A percentile compares a stretch with the other conserved stretches of the same genome.
Conservation (phyloP, 2,888 invertebrate species). For the Scaptomyza parva region DNA sequence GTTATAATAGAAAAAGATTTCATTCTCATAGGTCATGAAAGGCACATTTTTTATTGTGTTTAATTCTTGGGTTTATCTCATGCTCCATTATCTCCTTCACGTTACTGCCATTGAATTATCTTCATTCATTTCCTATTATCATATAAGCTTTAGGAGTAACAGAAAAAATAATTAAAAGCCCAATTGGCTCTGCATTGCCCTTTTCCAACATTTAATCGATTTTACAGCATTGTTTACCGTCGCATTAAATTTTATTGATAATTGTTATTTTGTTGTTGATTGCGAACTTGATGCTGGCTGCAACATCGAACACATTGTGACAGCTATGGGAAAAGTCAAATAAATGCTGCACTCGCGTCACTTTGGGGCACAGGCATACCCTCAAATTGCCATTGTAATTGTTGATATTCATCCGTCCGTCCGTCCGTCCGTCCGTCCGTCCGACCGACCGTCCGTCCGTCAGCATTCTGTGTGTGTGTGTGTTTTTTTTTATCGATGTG, state of each 20-base stretch:
- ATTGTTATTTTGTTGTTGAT: conserved; percentile 7
- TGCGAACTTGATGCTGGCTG: conserved; percentile 4
- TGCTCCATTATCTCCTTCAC: not conserved
- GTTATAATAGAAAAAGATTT: not conserved
- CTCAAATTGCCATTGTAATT: conserved; percentile 43
- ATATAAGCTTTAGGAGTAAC: not conserved
- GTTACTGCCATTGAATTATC: not conserved
- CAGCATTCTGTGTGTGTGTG: conserved; percentile 27
- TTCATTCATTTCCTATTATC: not conserved
- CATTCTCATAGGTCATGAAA: not conserved
- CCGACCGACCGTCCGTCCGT: conserved; percentile 14
- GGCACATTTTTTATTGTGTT: not conserved
- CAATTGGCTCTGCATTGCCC: not conserved
- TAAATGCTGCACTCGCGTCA: conserved; percentile 11
- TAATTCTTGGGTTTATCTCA: not conserved
- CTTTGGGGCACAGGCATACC: conserved; percentile 23
- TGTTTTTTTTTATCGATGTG: conserved; percentile 20
- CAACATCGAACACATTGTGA: conserved; percentile 15
- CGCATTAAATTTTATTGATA: conserved; percentile 9
- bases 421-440: conserved; percentile 6
- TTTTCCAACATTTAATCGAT: not conserved
- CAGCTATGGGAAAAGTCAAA: not conserved
- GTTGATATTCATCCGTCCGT: conserved; percentile 12
- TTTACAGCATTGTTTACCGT: not conserved
- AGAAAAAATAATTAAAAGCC: not conserved